Percentiles rank a stretch among this genome's conserved stretches.
phyloP scores from a whole-genome alignment of 2,113 vertebrate species.

The Panurus biarmicus region DNA sequence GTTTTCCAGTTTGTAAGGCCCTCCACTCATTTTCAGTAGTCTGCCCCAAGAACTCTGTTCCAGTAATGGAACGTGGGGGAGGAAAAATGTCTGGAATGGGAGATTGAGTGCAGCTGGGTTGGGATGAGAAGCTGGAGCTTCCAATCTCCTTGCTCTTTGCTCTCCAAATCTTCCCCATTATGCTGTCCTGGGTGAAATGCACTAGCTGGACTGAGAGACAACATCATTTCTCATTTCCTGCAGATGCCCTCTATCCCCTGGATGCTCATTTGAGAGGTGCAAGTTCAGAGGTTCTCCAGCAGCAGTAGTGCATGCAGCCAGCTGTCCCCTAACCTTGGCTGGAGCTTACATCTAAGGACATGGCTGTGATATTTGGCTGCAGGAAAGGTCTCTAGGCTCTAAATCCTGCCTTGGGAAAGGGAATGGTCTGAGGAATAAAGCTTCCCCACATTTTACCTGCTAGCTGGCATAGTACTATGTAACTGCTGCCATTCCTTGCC shows the following conservation, averaged over 20 bases:
- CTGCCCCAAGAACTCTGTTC: not conserved
- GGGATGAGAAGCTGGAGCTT: not conserved
- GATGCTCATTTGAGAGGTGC: not conserved
- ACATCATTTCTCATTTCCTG: not conserved
- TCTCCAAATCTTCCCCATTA: not conserved
- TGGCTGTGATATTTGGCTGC: not conserved
- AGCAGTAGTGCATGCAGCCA: accelerated
- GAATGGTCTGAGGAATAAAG: not conserved
- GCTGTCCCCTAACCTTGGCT: not conserved
- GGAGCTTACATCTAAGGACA: not conserved
- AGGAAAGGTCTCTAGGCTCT: not conserved
- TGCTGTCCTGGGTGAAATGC: not conserved
- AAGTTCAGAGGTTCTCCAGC: not conserved
- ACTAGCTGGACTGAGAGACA: not conserved
- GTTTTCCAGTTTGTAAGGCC: slow-evolving; percentile 28
- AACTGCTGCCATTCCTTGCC: not conserved
- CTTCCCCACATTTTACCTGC: not conserved
- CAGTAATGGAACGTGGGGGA: not conserved
- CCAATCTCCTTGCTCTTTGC: not conserved
- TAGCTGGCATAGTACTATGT: not conserved
- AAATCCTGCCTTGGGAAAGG: not conserved
- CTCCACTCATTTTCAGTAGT: not conserved
- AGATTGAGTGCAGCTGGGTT: not conserved
- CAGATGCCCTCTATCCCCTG: accelerated
- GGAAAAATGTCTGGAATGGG: not conserved